Base-by-base conservation (phyloP, 2,888 invertebrate genomes). In the Nasonia oneida region DNA sequence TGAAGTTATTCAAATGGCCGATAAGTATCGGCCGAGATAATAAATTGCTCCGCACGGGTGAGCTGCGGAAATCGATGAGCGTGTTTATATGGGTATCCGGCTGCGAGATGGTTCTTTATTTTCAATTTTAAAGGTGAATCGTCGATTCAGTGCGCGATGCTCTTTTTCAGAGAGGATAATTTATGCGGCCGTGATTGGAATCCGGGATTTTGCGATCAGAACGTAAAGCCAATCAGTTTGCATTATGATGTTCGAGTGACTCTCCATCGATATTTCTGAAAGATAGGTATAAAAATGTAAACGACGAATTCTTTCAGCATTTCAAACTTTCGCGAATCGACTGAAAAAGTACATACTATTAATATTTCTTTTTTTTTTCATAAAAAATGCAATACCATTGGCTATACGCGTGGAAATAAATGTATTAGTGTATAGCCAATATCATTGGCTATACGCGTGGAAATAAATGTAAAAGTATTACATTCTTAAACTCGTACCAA, bases 1-100 rank as follows among this genome's bases (percentile, higher is more conserved):
- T 77, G 71, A 70, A 57, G 39, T 61, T 71, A 71, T 39, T 42
- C 70, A 14, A 23, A 33, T 47, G 8, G 37, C 23, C 50, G 81
- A 50, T 81, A 42, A 75, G 75, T 67, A 75, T 39, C 75, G 74
- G n/a, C 57, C 57, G 29, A 64, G 61, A 81, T 81, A 80, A 81
- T 67, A 64, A 23, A 81, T 75, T 73, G 29, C 37, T 42, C 18
- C 33, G 39, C 33, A 33, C 10, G 64, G 75, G 39, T 81, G 37
- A 37, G 53, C 37, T 53, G 29, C 23, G 53, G 39, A 18, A 18
- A 81, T 67, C 75, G 61, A 61, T 74, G 23, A 33, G 10, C 2
- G 18, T 74, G 15, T 3, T 8, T 75, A 37, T 37, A 15, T n/a
- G 39, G 12, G 29, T 67, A 29, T 67, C 8, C 23, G 15, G 12